phyloP scores from a whole-genome alignment of 1,140 invertebrate species.

The Procambarus clarkii region DNA sequence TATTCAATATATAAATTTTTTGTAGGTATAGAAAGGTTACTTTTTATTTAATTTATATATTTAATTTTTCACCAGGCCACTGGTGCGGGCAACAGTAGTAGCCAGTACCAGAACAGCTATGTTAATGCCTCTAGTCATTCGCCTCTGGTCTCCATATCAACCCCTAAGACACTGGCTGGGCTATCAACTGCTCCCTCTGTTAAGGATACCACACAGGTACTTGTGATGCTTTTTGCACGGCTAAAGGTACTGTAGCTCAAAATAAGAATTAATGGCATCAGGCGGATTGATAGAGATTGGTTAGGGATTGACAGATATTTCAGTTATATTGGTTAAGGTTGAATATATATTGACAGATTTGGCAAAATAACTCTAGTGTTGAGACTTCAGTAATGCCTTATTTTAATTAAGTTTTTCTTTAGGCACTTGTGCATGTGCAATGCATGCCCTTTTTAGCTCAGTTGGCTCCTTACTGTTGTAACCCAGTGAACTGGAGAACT shows the following conservation, averaged over 20 bases:
- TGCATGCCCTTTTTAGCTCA: too few relatives aligned
- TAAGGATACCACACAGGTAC: slow-evolving; percentile 57
- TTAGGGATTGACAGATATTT: too few relatives aligned
- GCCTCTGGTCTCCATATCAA: slow-evolving; percentile 53
- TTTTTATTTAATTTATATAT: background rate
- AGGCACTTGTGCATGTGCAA: too few relatives aligned
- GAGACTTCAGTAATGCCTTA: too few relatives aligned
- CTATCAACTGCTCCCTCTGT: slow-evolving; percentile 44
- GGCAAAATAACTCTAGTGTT: too few relatives aligned
- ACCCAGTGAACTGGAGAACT: too few relatives aligned
- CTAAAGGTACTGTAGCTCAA: background rate
- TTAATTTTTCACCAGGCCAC: slow-evolving; percentile 34
- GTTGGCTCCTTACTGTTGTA: too few relatives aligned
- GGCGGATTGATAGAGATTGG: too few relatives aligned
- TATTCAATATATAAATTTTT: too few relatives aligned
- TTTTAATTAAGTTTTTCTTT: too few relatives aligned
- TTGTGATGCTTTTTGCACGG: background rate
- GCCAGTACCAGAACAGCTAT: slow-evolving; percentile 67
- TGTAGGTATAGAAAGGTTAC: background rate
- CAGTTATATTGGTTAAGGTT: too few relatives aligned
- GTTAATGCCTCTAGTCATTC: slow-evolving; percentile 68
- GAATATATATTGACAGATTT: too few relatives aligned
- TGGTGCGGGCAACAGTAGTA: slow-evolving; percentile 57
- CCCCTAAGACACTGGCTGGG: slow-evolving; percentile 53
- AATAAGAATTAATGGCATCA: background rate